Conservation (phyloP, 2,113 vertebrate species). For the Fulmarus glacialis region DNA sequence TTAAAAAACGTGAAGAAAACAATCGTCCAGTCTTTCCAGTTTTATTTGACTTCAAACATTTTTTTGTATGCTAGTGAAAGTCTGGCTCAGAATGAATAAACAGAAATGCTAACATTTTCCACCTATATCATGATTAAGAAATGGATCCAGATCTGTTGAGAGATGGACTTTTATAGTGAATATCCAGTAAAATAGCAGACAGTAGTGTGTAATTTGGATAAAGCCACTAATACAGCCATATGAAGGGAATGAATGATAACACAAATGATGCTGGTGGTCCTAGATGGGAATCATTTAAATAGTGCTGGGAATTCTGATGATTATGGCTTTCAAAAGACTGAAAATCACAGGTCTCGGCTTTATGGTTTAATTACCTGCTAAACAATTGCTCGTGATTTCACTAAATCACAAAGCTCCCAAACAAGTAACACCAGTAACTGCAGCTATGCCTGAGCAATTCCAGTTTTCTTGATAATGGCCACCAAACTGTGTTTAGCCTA, state of each 20-base stretch:
- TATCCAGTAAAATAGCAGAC: not conserved
- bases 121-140: not conserved
- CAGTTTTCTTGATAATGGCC: constrained; percentile 48
- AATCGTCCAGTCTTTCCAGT: constrained; percentile 63
- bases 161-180: not conserved
- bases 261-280: not conserved
- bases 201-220: not conserved
- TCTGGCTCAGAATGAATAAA: not conserved
- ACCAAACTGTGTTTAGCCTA: constrained; percentile 27
- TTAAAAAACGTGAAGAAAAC: constrained; percentile 70
- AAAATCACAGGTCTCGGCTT: constrained; percentile 68
- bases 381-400: constrained; percentile 63
- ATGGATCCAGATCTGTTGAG: not conserved
- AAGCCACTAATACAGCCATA: not conserved
- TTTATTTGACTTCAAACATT: constrained; percentile 31
- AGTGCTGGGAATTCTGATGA: constrained; percentile 58
- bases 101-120: not conserved
- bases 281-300: constrained; percentile 35
- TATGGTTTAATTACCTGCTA: constrained; percentile 72
- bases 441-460: constrained; percentile 55
- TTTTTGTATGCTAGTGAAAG: not conserved
- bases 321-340: constrained; percentile 62
- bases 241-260: constrained; percentile 5
- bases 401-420: constrained; percentile 56
- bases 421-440: constrained; percentile 26